Base-by-base conservation (phyloP, 2,888 invertebrate genomes). In the Eremobia ochroleuca region DNA sequence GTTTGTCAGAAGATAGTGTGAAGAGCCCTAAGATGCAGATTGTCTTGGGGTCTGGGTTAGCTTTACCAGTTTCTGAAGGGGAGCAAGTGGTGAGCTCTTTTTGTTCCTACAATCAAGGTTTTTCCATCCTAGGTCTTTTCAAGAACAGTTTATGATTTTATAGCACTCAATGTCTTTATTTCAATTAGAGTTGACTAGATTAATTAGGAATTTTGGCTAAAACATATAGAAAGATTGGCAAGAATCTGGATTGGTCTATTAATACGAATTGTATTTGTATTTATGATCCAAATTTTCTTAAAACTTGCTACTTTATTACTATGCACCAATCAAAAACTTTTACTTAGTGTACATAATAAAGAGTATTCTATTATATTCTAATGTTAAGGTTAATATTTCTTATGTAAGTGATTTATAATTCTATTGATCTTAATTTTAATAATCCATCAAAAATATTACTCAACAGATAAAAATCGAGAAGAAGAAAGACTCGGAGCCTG, bases 61-160 rank as follows among this genome's bases (percentile, higher is more conserved):
- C 97, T n/a, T 93, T 97, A 69, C 97, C 97, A 2, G 93, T 97
- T 25, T 97, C 97, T 73, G 97, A 97, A 91, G 97, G 97, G 13
- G 97, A 97, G 92, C 96, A 97, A 97, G 97, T 97, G 89, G 97
- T 97, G 90, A 94, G 95, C 90, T 66, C 65, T 37, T 74, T 37
- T 73, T 62, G 37, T 40, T 25, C 76, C 13, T 69, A 18, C 21
- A 11, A 55, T 46, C 31, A 55, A 34, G 1, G 2, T n/a, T 62
- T 40, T 43, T 34, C n/a, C 2, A 18, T 28, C 4, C 13, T 58
- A 72, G 34, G 4, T 15, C 21, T 67, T 72, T 34, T 21, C 1
- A 28, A 66, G 28, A 28, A 28, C 15, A 52, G 6, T 9, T 15
- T 40, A 37, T 37, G 25, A n/a, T 31, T 28, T n/a, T 15, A 18